Base-by-base conservation (phyloP, 2,888 invertebrate genomes). In the Danaus chrysippus region DNA sequence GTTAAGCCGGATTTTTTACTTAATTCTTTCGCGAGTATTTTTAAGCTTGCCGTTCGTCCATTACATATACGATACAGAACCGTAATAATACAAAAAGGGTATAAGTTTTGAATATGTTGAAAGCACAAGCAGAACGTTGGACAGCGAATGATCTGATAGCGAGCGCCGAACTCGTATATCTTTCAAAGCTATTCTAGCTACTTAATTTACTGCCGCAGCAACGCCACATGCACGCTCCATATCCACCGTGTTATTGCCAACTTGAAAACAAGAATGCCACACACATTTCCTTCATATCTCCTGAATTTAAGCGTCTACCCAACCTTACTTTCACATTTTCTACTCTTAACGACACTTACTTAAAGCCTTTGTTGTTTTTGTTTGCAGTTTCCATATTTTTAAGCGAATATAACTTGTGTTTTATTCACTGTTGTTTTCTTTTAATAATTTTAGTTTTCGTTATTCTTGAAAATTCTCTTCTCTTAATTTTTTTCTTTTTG, bases 171-270 rank as follows among this genome's bases (percentile, higher is more conserved):
- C 75, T 68, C 76, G 79, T 78, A 76, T 77, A 78, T 78, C 77
- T 79, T 77, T 76, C 76, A 76, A 77, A 81, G 78, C 74, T 73
- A 69, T 81, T 83, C 86, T 85, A 66, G 67, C 68, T 72, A 68
- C 71, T 73, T 70, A 72, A 88, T 89, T 89, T 88, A 90, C 84
- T 84, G 85, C 84, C 79, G 79, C 82, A 83, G 87, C 82, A 84
- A 87, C 83, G 89, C 88, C 90, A 88, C 82, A 77, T 87, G 81
- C 89, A 87, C 83, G 86, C 87, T 84, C 87, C 86, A 83, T 84
- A 87, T 85, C 83, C 85, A 83, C 82, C 79, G 79, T 83, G 86
- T 89, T 89, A 90, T 88, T 88, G 84, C 88, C 87, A 84, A 86
- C 88, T 90, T 86, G 86, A 87, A 89, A 87, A 84, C 84, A 87